phyloP scores from a whole-genome alignment of 2,113 vertebrate species.

The Ciconia boyciana region DNA sequence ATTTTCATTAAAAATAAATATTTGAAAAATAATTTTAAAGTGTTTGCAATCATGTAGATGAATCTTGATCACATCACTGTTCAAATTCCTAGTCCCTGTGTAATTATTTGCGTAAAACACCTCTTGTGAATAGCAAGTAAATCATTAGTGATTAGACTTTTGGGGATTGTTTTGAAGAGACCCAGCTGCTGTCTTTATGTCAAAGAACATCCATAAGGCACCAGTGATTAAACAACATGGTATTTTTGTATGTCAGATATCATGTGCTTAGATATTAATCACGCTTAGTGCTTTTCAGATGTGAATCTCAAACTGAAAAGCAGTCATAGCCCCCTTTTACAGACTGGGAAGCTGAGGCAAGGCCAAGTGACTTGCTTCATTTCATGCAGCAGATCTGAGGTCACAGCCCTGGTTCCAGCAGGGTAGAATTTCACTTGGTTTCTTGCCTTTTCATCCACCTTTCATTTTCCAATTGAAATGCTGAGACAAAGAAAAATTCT shows the following conservation, averaged over 20 bases:
- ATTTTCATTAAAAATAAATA: slow-evolving; percentile 54
- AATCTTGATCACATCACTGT: slow-evolving; percentile 28
- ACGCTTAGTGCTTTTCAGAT: not conserved
- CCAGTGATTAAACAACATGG: slow-evolving; percentile 40
- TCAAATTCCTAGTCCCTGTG: slow-evolving; percentile 5
- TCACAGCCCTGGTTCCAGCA: not conserved
- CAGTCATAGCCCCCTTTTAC: not conserved
- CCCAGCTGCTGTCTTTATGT: slow-evolving; percentile 58
- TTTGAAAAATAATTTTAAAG: slow-evolving; percentile 42
- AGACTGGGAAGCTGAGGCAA: not conserved
- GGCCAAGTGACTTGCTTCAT: not conserved
- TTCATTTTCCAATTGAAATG: not conserved
- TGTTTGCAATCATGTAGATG: slow-evolving; percentile 60
- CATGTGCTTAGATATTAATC: slow-evolving; percentile 36
- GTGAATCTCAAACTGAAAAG: not conserved
- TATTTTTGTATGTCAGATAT: slow-evolving; percentile 40
- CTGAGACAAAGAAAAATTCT: not conserved
- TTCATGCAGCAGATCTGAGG: not conserved
- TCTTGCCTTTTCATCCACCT: not conserved
- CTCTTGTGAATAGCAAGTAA: slow-evolving; percentile 55
- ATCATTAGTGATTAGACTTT: slow-evolving; percentile 49
- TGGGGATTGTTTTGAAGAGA: slow-evolving; percentile 56
- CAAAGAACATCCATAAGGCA: slow-evolving; percentile 42
- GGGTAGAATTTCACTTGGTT: not conserved
- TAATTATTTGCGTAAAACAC: slow-evolving; percentile 37